Evolutionary conservation across 2,113 vertebrate species (phyloP).

Genomic region (Chaenogobius annularis): DNA sequence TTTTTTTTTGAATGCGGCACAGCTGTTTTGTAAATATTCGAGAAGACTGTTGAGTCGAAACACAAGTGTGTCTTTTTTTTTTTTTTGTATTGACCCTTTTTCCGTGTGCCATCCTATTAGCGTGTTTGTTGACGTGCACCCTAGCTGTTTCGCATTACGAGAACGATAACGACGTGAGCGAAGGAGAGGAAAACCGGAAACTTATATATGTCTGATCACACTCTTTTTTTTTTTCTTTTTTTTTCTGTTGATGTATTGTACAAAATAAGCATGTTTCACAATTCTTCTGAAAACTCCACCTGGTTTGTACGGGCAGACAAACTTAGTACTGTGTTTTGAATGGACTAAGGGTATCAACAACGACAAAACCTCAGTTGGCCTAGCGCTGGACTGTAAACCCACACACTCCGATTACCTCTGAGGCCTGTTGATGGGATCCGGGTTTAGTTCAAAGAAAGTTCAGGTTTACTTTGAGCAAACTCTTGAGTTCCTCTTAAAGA

Average conservation of each 20-base stretch:
- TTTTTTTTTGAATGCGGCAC: constrained; percentile 37
- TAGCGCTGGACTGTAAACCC: constrained; percentile 61
- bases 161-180: constrained; percentile 16
- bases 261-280: constrained; percentile 14
- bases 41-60: constrained; percentile 69
- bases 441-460: neutral
- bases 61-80: constrained; percentile 62
- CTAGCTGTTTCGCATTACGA: constrained; percentile 12
- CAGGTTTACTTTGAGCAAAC: constrained; percentile 1
- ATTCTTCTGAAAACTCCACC: constrained; percentile 15
- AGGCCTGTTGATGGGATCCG: constrained; percentile 8
- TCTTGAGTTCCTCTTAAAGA: neutral
- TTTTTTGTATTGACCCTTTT: constrained; percentile 55
- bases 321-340: constrained; percentile 61
- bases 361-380: constrained; percentile 66
- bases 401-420: constrained; percentile 46
- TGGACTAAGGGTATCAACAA: constrained; percentile 54
- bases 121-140: constrained; percentile 29
- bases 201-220: constrained; percentile 18
- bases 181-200: constrained; percentile 28
- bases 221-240: too few relatives aligned
- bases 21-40: constrained; percentile 67
- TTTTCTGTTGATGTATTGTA: constrained; percentile 38
- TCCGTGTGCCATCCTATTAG: constrained; percentile 30
- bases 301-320: constrained; percentile 28